Evolutionary conservation across 1,140 invertebrate species (phyloP), one percentile per base, ranked within the genome.

Genomic region (Drosophila equinoxialis): DNA sequence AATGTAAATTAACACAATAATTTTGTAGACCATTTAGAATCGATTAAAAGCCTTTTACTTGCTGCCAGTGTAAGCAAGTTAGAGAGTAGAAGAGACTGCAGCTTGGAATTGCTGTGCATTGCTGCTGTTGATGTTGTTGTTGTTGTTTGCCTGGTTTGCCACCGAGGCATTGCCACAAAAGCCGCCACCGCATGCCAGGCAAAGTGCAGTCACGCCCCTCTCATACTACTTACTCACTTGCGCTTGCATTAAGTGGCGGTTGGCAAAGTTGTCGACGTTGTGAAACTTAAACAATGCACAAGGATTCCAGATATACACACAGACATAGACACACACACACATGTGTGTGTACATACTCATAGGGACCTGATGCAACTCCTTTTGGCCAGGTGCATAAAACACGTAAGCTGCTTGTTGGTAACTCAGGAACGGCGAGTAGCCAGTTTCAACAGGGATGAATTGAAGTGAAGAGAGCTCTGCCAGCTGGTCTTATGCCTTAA

Each of bases 191-290:
- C 81, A 84, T 65, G 76, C 74, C 81, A 75, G 70, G 42, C 74
- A 85, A 78, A 84, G 81, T 85, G 81, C 81, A 84, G 60, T 55
- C 23, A 69, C 67, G 65, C 73, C 55, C 66, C 55, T 33, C 59
- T 26, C 37, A 20, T 23, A 20, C 45, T 11, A 51, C 13, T 1
- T 4, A 8, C 20, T 20, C 11, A 45, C 45, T 58, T 14, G 74
- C 76, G 73, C 81, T 85, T 81, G 81, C 81, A 85, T 84, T 85
- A 85, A 85, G 81, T 85, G 81, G 81, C 81, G 81, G 81, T 85
- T 85, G 81, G 76, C 81, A 84, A 84, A 84, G 81, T 84, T 84
- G 81, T 80, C 81, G 81, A 84, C 81, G 77, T 84, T 79, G 77
- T 84, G 81, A 68, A 84, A 84, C 81, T 84, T 84, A 73, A 84